Base-by-base conservation (phyloP, 1,140 invertebrate species). In the Lucilia cuprina region DNA sequence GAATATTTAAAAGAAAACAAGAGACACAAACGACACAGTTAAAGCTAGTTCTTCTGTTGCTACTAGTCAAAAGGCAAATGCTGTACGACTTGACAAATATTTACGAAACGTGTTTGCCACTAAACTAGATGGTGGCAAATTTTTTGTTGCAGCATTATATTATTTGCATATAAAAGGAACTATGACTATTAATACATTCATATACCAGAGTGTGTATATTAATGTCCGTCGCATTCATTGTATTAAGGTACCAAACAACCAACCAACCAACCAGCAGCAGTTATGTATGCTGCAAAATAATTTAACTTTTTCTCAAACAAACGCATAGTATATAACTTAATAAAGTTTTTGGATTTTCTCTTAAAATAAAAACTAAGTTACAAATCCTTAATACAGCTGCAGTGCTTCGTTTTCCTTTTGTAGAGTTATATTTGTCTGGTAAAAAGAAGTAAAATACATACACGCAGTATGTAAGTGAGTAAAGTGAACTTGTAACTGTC, bases 81-180 rank as follows among this genome's bases (percentile, higher is more conserved):
- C 55, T 82, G 60, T 84, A 25, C 10, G 35, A 60, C 50, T 84
- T 85, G 84, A 82, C 84, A 83, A 85, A 85, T 85, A 85, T 85
- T 85, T 85, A 78, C 82, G 82, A 83, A 83, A 85, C 84, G 84
- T 85, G 84, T 83, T 83, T 85, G 84, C 74, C 49, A 82, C 84
- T 49, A 35, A 82, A 83, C 83, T 78, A 50, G 78, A 84, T 60
- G 65, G 77, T 19, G 7, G 5, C n/a, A 70, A 5, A 70, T n/a
- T n/a, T 70, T 9, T 70, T 21, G 65, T 70, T 17, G 3, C 65
- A 21, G 65, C n/a, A 19, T 21, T 21, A 19, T 21, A 21, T 70
- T 70, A 70, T 55, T 55, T 55, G 50, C 14, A 55, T 55, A 8
- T 55, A 55, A 55, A 55, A 55, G 50, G 10, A 55, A 55, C 10